Evolutionary conservation across 2,888 invertebrate genomes (phyloP).

Genomic region (Dysmachus trigonus): DNA sequence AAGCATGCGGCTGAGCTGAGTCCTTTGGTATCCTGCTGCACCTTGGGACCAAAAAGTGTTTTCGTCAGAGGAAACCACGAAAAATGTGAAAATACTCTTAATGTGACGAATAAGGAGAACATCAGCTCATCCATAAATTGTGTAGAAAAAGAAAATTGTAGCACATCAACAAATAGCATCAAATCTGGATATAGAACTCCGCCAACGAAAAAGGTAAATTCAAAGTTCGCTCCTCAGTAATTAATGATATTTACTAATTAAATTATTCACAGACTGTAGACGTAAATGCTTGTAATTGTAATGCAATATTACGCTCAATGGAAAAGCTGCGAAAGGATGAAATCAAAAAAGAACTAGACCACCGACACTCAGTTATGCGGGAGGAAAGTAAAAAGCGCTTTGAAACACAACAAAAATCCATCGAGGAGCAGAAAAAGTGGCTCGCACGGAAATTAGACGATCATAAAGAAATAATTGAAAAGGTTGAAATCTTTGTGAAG

Average conservation of each 20-base stretch:
- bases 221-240: not conserved
- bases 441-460: constrained; percentile 51
- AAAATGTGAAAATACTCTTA: not conserved
- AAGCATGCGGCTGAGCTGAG: constrained; percentile 3
- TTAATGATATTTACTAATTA: not conserved
- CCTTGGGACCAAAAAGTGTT: not conserved
- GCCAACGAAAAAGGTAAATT: not conserved
- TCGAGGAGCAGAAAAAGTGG: constrained; percentile 37
- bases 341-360: constrained; percentile 61
- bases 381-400: constrained; percentile 48
- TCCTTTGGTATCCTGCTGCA: not conserved
- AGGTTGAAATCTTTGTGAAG: constrained; percentile 56
- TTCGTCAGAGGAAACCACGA: not conserved
- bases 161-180: not conserved
- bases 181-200: not conserved
- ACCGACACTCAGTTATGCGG: constrained; percentile 48
- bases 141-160: not conserved
- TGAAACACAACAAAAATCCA: not conserved
- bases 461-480: constrained; percentile 54
- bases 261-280: not conserved
- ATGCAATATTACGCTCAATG: not conserved
- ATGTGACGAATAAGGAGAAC: not conserved
- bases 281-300: not conserved
- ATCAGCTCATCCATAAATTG: not conserved
- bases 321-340: constrained; percentile 62